Evolutionary conservation across 2,888 invertebrate genomes (phyloP).

Genomic region (Lepidonotus clava): DNA sequence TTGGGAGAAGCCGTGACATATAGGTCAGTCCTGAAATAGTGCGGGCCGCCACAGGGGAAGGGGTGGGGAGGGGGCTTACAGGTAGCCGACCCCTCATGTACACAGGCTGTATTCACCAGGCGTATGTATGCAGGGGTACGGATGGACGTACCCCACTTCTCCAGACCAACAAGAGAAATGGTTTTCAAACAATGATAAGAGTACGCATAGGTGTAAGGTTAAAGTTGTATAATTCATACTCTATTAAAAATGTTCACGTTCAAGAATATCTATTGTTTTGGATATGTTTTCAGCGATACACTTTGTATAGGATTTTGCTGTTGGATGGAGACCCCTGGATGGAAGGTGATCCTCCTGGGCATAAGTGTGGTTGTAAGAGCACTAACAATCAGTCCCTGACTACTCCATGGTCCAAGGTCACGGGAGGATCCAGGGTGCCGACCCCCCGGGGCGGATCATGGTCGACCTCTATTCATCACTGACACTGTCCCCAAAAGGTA

Average conservation of each 20-base stretch:
- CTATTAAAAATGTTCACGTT: no score
- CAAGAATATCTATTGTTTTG: no score
- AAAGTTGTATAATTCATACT: no score
- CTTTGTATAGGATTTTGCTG: no score
- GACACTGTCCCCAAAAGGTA: background rate
- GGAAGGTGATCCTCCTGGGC: background rate
- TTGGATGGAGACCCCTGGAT: background rate
- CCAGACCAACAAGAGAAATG: no score
- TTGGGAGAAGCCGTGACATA: background rate
- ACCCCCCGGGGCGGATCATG: background rate
- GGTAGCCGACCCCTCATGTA: constrained; percentile 10
- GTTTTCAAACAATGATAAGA: no score
- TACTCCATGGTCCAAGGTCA: constrained; percentile 6
- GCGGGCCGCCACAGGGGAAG: background rate
- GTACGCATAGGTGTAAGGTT: no score
- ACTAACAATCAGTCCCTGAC: background rate
- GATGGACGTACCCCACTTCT: no score
- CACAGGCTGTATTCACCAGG: background rate
- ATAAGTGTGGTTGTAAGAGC: background rate
- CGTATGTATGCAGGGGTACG: no score
- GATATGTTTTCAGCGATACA: no score
- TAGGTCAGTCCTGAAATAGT: constrained; percentile 27
- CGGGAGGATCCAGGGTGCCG: constrained; percentile 8
- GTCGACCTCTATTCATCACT: background rate
- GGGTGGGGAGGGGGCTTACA: background rate